phyloP scores from a whole-genome alignment of 2,797 vertebrate genomes.

The Paratrypauchen microcephalus region DNA sequence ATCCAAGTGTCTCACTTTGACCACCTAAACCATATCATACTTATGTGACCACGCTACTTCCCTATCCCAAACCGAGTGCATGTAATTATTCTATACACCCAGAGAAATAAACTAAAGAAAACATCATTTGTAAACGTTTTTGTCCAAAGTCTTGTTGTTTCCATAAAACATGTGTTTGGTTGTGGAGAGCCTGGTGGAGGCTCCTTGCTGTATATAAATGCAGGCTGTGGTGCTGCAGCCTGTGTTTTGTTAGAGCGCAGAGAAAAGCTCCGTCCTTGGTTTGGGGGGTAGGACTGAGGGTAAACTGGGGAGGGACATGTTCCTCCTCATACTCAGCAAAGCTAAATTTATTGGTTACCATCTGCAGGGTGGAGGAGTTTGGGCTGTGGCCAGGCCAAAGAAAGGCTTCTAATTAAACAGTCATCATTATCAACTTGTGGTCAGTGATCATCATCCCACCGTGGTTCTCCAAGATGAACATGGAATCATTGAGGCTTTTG shows the following conservation, averaged over 20 bases:
- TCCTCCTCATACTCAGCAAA: conserved; percentile 74
- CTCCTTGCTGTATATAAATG: conserved; percentile 9
- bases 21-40: conserved; percentile 40
- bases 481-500: conserved; percentile 74
- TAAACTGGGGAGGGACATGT: conserved; percentile 68
- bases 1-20: conserved; percentile 38
- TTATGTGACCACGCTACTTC: conserved; percentile 45
- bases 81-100: conserved; percentile 25
- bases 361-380: conserved; percentile 84
- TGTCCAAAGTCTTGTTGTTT: conserved; percentile 6
- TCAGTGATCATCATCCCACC: conserved; percentile 76
- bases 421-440: conserved; percentile 87
- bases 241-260: conserved; percentile 43
- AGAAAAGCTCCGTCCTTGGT: conserved; percentile 70
- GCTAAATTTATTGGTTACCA: conserved; percentile 85
- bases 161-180: conserved; percentile 4
- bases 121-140: not conserved
- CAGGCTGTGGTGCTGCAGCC: conserved; percentile 30
- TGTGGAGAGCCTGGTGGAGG: conserved; percentile 6
- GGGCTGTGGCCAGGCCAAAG: conserved; percentile 77
- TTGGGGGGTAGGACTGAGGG: conserved; percentile 74
- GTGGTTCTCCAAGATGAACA: conserved; percentile 77
- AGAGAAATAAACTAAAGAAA: conserved; percentile 13
- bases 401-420: conserved; percentile 87
- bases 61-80: conserved; percentile 27